phyloP scores from a whole-genome alignment of 2,113 vertebrate species.

The Pogona vitticeps region DNA sequence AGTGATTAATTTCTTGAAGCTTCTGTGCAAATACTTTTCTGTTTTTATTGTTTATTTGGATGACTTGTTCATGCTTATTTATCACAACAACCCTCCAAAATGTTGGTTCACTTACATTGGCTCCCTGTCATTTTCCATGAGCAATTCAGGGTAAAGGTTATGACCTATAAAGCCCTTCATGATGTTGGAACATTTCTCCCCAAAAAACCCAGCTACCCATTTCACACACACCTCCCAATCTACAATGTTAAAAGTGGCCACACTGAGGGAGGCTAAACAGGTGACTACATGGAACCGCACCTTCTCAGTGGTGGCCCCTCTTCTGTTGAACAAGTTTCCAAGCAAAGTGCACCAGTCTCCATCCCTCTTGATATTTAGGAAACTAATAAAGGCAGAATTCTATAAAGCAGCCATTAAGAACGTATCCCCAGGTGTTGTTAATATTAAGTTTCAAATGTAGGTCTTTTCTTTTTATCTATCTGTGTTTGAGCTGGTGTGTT shows the following conservation, averaged over 20 bases:
- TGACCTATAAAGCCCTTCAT: background rate
- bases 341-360: background rate
- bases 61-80: background rate
- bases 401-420: too few relatives aligned
- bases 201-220: background rate
- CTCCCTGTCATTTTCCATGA: background rate
- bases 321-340: background rate
- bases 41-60: conserved; percentile 28
- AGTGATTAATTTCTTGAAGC: conserved; percentile 17
- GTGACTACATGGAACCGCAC: background rate
- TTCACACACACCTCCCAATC: background rate
- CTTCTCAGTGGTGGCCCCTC: too few relatives aligned
- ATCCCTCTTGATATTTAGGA: background rate
- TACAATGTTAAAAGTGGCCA: too few relatives aligned
- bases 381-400: background rate
- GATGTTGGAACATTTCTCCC: background rate
- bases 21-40: background rate
- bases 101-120: too few relatives aligned
- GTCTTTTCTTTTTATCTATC: too few relatives aligned
- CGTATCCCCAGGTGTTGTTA: too few relatives aligned
- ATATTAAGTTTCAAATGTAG: too few relatives aligned
- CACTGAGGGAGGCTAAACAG: too few relatives aligned
- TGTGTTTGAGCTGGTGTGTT: too few relatives aligned
- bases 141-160: background rate
- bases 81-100: background rate